A percentile compares a stretch with the other conserved stretches of the same genome.
Evolutionary conservation across 2,113 vertebrate species (phyloP).

Genomic region (Panthera uncia): DNA sequence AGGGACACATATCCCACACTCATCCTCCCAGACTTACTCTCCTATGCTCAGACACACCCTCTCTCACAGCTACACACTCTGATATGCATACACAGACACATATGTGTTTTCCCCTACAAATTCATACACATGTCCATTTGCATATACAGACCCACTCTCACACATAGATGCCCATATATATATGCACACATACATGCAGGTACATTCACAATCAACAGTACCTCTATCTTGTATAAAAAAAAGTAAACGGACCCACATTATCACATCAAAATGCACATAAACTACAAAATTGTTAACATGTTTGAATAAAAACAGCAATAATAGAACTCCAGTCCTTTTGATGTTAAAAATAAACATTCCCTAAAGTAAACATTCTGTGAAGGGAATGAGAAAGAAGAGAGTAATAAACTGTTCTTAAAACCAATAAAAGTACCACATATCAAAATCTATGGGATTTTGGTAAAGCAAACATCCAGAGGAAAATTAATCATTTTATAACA

Average conservation of each 20-base stretch:
- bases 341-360: not conserved
- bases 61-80: not conserved
- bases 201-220: not conserved
- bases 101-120: not conserved
- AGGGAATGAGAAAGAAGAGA: not conserved
- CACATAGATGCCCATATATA: not conserved
- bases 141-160: not conserved
- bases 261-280: not conserved
- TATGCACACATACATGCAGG: not conserved
- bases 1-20: too few species aligned
- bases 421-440: not conserved
- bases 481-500: not conserved
- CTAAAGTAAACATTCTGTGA: not conserved
- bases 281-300: not conserved
- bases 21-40: not conserved
- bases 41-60: not conserved
- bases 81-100: not conserved
- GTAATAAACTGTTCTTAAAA: not conserved
- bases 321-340: not conserved
- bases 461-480: not conserved
- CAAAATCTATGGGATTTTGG: not conserved
- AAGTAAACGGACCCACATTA: not conserved
- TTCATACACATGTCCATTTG: not conserved
- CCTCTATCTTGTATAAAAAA: not conserved
- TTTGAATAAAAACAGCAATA: not conserved